These are phyloP conservation scores for Drosophila bocqueti DNA, from an alignment of 1,140 invertebrate species.

Conservation along the genomic window DNA sequence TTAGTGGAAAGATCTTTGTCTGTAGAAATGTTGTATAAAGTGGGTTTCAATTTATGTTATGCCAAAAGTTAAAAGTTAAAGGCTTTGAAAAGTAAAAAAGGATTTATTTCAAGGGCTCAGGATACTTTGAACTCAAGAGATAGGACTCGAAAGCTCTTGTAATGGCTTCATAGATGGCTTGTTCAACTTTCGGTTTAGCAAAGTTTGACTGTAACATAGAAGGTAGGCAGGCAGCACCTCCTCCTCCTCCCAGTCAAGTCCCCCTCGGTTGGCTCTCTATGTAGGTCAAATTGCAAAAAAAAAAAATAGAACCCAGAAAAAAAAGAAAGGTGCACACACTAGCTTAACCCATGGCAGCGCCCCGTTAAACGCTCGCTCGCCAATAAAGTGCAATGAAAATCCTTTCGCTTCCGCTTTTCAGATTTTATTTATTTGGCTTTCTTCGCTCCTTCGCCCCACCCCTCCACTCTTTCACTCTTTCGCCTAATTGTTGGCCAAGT, in stretches of 20 bases:
- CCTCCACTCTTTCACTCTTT: background rate
- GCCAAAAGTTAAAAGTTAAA: background rate
- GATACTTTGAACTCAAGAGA: background rate
- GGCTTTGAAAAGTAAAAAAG: background rate
- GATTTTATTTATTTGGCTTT: constrained; percentile 32
- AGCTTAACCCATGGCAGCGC: constrained; percentile 42
- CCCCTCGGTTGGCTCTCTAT: constrained; percentile 17
- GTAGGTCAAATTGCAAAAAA: constrained; percentile 62
- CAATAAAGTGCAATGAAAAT: constrained; percentile 46
- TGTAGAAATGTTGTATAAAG: background rate
- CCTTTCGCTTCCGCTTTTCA: constrained; percentile 50
- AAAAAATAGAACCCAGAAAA: constrained; percentile 5
- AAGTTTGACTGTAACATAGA: background rate
- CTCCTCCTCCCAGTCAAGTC: background rate
- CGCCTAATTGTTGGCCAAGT: constrained; percentile 49
- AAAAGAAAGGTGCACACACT: constrained; percentile 42
- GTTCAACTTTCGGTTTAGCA: background rate
- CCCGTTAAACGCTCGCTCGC: constrained; percentile 34
- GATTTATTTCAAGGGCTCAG: too few species aligned
- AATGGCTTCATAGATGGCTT: background rate
- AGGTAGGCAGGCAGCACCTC: background rate
- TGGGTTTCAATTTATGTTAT: background rate
- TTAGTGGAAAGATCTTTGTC: background rate
- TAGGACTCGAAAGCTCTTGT: background rate
- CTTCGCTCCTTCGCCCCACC: background rate